phyloP scores from a whole-genome alignment of 2,888 invertebrate genomes.

The Trichopria drosophilae region DNA sequence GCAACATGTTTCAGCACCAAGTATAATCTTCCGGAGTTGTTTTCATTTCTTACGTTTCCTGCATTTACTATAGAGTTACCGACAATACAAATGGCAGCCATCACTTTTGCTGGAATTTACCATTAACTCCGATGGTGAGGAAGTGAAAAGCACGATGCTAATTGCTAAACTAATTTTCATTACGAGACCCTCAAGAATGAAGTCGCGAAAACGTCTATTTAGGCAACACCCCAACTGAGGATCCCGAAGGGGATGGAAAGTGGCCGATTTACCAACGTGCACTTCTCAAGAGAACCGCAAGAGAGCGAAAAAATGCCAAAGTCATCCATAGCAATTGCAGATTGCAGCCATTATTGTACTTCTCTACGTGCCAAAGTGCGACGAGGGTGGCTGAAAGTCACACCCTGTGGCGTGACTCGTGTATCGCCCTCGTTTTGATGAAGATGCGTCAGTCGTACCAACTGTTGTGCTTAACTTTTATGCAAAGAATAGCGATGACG shows the following conservation, averaged over 20 bases:
- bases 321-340: slow-evolving; percentile 45
- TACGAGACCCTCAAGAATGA: too few species aligned
- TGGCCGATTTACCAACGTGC: slow-evolving; percentile 20
- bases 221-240: neutral
- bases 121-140: too few species aligned
- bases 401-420: slow-evolving; percentile 48
- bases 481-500: neutral
- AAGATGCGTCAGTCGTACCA: slow-evolving; percentile 45
- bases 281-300: slow-evolving; percentile 3
- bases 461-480: slow-evolving; percentile 30
- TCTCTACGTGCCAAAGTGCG: slow-evolving; percentile 48
- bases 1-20: too few species aligned
- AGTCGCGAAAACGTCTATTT: too few species aligned
- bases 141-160: too few species aligned
- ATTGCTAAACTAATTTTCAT: too few species aligned
- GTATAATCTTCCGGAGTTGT: too few species aligned
- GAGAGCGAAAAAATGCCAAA: slow-evolving; percentile 36
- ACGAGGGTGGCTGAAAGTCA: slow-evolving; percentile 50
- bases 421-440: slow-evolving; percentile 46
- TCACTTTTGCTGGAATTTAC: too few species aligned
- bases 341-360: slow-evolving; percentile 36
- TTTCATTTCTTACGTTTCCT: too few species aligned
- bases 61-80: too few species aligned
- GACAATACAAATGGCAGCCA: too few species aligned
- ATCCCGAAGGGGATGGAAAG: slow-evolving; percentile 3